These are phyloP conservation scores for Anaspis maculata DNA, from an alignment of 2,888 invertebrate genomes.

Conservation along the genomic window DNA sequence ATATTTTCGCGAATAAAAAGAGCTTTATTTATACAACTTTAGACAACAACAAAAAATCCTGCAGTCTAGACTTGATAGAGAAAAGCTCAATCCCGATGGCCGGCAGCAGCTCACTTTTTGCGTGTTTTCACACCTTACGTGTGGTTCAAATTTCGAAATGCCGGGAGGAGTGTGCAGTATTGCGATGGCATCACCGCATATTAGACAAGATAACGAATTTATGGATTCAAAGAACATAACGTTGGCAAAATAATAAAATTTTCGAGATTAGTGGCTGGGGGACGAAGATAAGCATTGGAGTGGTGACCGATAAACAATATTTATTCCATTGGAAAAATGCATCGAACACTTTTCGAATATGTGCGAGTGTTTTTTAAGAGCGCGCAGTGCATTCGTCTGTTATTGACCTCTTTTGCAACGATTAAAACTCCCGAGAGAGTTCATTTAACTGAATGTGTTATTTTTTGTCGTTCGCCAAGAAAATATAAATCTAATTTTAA, in stretches of 20 bases:
- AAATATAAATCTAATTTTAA: slow-evolving; percentile 34
- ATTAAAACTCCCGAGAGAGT: slow-evolving; percentile 31
- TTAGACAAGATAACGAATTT: slow-evolving; percentile 7
- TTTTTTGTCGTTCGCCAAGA: slow-evolving; percentile 26
- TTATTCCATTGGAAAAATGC: slow-evolving; percentile 30
- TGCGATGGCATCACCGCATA: not conserved
- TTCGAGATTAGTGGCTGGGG: too few relatives aligned
- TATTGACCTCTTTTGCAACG: slow-evolving; percentile 38
- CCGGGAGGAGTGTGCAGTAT: not conserved
- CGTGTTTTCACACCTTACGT: too few relatives aligned
- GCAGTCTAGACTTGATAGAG: too few relatives aligned
- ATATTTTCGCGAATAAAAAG: too few relatives aligned
- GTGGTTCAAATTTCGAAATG: too few relatives aligned
- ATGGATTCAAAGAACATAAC: too few relatives aligned
- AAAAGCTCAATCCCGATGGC: too few relatives aligned
- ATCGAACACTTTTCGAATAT: slow-evolving; percentile 16
- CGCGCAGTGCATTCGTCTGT: slow-evolving; percentile 27
- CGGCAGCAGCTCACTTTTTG: too few relatives aligned
- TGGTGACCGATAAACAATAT: slow-evolving; percentile 40
- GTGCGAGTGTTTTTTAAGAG: slow-evolving; percentile 26
- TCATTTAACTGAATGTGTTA: slow-evolving; percentile 35
- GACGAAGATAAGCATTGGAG: too few relatives aligned
- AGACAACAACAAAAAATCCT: too few relatives aligned
- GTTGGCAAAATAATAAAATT: too few relatives aligned
- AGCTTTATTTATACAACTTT: too few relatives aligned